Evolutionary conservation across 1,140 invertebrate species (phyloP).

Genomic region (Drosophila littoralis): DNA sequence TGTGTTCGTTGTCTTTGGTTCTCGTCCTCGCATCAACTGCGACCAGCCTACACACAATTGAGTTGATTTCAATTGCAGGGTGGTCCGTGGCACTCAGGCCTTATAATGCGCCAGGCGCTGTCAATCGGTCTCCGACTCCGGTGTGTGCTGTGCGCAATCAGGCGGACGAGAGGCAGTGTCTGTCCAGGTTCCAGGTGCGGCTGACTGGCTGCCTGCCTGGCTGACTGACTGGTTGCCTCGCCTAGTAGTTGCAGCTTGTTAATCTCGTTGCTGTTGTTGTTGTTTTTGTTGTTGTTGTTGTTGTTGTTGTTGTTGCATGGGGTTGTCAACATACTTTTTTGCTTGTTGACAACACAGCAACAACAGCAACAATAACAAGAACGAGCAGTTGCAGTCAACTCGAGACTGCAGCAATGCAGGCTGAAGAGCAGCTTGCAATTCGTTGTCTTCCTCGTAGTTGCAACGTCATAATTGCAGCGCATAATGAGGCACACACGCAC

Average conservation of each 20-base stretch:
- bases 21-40: slow-evolving; percentile 15
- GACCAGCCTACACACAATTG: slow-evolving; percentile 55
- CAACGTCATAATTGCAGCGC: slow-evolving; percentile 78
- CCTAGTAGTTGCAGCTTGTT: slow-evolving; percentile 77
- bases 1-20: slow-evolving; percentile 4
- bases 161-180: slow-evolving; percentile 45
- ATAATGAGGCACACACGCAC: slow-evolving; percentile 64
- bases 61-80: slow-evolving; percentile 76
- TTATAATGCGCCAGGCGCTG: slow-evolving; percentile 72
- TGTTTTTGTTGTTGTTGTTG: slow-evolving; percentile 38
- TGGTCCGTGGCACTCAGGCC: slow-evolving; percentile 66
- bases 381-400: slow-evolving; percentile 50
- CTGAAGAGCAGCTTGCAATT: slow-evolving; percentile 63
- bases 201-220: slow-evolving; percentile 41
- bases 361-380: slow-evolving; percentile 28
- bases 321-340: slow-evolving; percentile 75
- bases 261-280: slow-evolving; percentile 50
- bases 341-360: slow-evolving; percentile 64
- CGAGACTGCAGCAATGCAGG: slow-evolving; percentile 50
- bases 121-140: slow-evolving; percentile 51
- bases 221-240: slow-evolving; percentile 62
- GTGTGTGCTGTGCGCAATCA: slow-evolving; percentile 51
- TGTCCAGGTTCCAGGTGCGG: slow-evolving; percentile 41
- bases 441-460: slow-evolving; percentile 64
- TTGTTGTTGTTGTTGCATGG: slow-evolving; percentile 37